phyloP scores from a whole-genome alignment of 2,888 invertebrate genomes.

The Cetonia aurata region DNA sequence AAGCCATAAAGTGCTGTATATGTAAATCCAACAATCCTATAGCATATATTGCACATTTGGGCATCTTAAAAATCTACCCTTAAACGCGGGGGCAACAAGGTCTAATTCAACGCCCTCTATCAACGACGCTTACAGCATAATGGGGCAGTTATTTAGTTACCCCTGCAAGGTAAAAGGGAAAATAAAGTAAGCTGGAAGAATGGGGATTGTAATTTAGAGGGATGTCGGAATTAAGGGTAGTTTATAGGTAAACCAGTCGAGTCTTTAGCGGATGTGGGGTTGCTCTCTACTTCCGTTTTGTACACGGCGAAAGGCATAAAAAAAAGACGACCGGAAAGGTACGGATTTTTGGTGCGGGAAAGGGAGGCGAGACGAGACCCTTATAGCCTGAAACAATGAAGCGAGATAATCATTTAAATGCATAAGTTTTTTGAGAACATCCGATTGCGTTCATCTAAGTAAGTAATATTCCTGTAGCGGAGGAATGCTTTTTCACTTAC shows the following conservation, averaged over 20 bases:
- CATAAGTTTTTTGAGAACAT: conserved; percentile 40
- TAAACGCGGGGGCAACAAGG: conserved; percentile 54
- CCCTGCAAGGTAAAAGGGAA: conserved; percentile 63
- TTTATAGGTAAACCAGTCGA: conserved; percentile 68
- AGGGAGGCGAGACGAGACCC: conserved; percentile 10
- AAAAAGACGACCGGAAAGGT: conserved; percentile 15
- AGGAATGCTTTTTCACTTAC: too few species aligned
- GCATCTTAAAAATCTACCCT: conserved; percentile 58
- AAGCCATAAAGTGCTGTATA: conserved; percentile 66
- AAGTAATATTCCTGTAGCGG: conserved; percentile 4
- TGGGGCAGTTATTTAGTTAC: conserved; percentile 68
- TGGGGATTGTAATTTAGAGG: conserved; percentile 69
- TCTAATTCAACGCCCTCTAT: conserved; percentile 54
- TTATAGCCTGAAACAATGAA: conserved; percentile 36
- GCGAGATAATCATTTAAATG: conserved; percentile 43
- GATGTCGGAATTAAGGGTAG: conserved; percentile 69
- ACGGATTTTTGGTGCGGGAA: conserved; percentile 15
- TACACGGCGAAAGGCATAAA: conserved; percentile 39
- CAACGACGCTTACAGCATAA: conserved; percentile 62
- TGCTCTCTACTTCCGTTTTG: conserved; percentile 51
- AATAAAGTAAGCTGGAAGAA: conserved; percentile 68
- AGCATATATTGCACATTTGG: conserved; percentile 64
- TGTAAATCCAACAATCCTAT: conserved; percentile 62
- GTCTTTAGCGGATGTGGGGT: conserved; percentile 63
- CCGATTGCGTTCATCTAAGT: background rate